Evolutionary conservation across 2,113 vertebrate species (phyloP).

Genomic region (Atlantisia rogersi): DNA sequence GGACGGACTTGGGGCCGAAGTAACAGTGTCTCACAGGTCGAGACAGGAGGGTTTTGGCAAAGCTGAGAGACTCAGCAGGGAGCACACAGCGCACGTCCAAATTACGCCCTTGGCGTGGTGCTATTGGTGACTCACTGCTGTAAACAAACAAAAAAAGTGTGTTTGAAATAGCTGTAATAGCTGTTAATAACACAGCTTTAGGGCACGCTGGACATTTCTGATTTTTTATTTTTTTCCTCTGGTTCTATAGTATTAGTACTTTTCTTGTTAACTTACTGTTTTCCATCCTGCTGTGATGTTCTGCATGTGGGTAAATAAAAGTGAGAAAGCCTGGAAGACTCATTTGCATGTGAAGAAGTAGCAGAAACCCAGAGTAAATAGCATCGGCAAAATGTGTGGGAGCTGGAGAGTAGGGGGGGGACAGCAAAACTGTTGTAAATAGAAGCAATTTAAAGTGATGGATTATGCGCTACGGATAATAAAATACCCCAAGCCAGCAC

Average conservation of each 20-base stretch:
- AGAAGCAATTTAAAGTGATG: conserved; percentile 34
- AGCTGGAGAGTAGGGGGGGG: neutral
- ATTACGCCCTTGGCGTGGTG: neutral
- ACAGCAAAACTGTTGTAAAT: conserved; percentile 44
- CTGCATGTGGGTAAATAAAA: conserved; percentile 29
- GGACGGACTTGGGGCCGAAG: neutral
- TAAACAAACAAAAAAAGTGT: neutral
- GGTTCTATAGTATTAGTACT: neutral
- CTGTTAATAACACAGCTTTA: conserved; percentile 17
- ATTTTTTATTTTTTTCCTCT: neutral
- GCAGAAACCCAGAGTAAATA: conserved; percentile 21
- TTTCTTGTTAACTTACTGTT: neutral
- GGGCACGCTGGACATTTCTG: neutral
- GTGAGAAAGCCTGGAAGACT: conserved; percentile 9
- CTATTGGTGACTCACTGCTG: conserved; percentile 4
- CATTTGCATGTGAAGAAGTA: conserved; percentile 43
- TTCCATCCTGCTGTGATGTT: neutral
- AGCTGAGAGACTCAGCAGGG: neutral
- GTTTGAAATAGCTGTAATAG: neutral
- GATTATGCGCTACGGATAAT: neutral
- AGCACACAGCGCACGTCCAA: neutral
- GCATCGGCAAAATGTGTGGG: conserved; percentile 37
- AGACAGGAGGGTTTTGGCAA: neutral
- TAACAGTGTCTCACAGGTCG: neutral
- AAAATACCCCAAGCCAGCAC: neutral